Conservation (phyloP, 2,113 vertebrate species). For the Cynocephalus volans region DNA sequence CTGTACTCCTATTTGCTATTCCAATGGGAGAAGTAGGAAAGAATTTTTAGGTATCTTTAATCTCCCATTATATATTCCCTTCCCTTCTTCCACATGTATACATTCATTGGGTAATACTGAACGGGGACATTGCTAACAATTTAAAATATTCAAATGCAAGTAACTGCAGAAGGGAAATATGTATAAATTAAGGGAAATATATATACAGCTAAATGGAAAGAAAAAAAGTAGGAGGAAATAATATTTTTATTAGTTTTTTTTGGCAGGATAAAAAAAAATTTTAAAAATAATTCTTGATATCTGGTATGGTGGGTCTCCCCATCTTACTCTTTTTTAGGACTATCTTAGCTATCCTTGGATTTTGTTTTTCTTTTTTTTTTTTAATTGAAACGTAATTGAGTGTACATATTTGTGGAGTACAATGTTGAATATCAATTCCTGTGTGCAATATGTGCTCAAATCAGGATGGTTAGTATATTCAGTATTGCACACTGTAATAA, state of each 20-base stretch:
- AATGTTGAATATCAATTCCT: too few relatives aligned
- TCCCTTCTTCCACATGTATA: not conserved
- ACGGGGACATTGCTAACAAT: not conserved
- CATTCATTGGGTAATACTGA: not conserved
- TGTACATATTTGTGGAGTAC: too few relatives aligned
- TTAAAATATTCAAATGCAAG: not conserved
- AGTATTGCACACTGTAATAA: too few relatives aligned
- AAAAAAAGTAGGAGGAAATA: not conserved
- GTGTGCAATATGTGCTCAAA: too few relatives aligned
- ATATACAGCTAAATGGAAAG: not conserved
- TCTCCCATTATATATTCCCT: not conserved
- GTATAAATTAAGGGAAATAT: not conserved
- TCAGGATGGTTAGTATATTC: too few relatives aligned
- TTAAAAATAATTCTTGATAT: not conserved
- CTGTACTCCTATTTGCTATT: not conserved
- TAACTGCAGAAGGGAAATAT: not conserved
- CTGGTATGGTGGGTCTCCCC: not conserved
- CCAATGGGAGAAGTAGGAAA: not conserved
- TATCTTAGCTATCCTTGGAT: not conserved
- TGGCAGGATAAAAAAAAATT: too few relatives aligned
- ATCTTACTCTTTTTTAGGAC: not conserved
- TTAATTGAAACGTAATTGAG: too few relatives aligned
- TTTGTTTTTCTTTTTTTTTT: not conserved
- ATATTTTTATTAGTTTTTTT: not conserved
- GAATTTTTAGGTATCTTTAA: not conserved